Evolutionary conservation across 2,888 invertebrate genomes (phyloP).

Genomic region (Hirudinaria manillensis): DNA sequence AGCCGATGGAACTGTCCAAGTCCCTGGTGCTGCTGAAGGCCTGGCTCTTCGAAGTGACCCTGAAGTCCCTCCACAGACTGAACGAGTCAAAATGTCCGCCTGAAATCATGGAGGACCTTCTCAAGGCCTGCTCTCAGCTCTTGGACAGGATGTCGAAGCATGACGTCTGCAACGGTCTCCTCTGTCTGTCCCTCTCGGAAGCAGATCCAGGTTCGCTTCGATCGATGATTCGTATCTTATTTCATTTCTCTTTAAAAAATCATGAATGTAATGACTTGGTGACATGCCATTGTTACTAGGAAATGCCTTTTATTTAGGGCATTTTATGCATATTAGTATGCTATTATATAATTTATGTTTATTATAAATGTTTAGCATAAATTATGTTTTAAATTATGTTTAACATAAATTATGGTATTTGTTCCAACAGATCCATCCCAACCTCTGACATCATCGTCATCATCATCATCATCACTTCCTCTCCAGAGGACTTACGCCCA

Average conservation of each 20-base stretch:
- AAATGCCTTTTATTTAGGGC: too few relatives aligned
- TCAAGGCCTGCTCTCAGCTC: slow-evolving; percentile 47
- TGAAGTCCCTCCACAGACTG: slow-evolving; percentile 48
- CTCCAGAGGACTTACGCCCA: background rate
- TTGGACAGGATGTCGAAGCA: slow-evolving; percentile 48
- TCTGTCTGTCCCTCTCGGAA: slow-evolving; percentile 50
- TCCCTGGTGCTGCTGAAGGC: slow-evolving; percentile 16
- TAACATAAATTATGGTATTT: background rate
- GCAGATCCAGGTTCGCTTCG: background rate
- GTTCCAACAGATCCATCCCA: background rate
- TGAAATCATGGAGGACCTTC: slow-evolving; percentile 49
- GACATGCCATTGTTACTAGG: background rate
- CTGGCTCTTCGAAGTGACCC: slow-evolving; percentile 27
- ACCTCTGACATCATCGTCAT: slow-evolving; percentile 4
- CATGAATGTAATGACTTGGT: background rate
- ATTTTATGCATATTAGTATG: too few relatives aligned
- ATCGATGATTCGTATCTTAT: background rate
- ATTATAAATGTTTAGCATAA: too few relatives aligned
- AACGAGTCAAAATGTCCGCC: slow-evolving; percentile 47
- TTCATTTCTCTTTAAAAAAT: background rate
- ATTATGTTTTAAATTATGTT: too few relatives aligned
- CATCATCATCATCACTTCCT: slow-evolving; percentile 1
- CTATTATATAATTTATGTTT: too few relatives aligned
- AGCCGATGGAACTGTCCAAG: slow-evolving; percentile 15
- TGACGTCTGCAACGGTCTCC: slow-evolving; percentile 48